Percentiles rank a stretch among this genome's conserved stretches.
Evolutionary conservation across 2,888 invertebrate species (phyloP).

Genomic region (Aquatica leii): DNA sequence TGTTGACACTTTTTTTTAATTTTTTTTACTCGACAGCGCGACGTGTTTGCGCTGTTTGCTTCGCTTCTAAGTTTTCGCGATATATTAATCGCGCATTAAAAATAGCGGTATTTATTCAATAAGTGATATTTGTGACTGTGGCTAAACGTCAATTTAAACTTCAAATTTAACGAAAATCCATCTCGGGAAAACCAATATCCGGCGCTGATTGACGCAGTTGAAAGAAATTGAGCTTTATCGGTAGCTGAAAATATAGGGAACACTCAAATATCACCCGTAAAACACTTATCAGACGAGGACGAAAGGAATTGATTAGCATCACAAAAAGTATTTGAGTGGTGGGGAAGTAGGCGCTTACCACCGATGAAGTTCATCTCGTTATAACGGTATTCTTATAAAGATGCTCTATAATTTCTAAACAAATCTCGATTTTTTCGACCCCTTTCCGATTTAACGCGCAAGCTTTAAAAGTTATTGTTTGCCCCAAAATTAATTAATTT

Average conservation of each 20-base stretch:
- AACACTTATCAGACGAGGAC: constrained; percentile 10
- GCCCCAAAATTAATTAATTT: constrained; percentile 7
- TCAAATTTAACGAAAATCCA: constrained; percentile 8
- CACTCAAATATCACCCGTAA: constrained; percentile 14
- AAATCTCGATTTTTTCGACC: not conserved
- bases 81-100: not conserved
- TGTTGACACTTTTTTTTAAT: too few relatives aligned
- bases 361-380: not conserved
- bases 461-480: constrained; percentile 9
- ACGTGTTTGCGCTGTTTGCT: too few relatives aligned
- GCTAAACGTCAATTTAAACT: constrained; percentile 11
- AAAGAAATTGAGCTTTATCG: constrained; percentile 14
- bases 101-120: constrained; percentile 6
- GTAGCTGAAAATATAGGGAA: constrained; percentile 13
- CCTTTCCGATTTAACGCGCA: not conserved
- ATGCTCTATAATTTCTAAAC: not conserved
- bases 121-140: constrained; percentile 4
- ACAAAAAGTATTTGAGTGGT: constrained; percentile 3
- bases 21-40: too few relatives aligned
- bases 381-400: not conserved
- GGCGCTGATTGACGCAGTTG: constrained; percentile 13
- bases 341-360: not conserved
- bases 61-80: too few relatives aligned
- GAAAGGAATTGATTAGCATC: constrained; percentile 12
- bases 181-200: constrained; percentile 13